Evolutionary conservation across 2,797 vertebrate genomes (phyloP).

Genomic region (Kryptopterus vitreolus): DNA sequence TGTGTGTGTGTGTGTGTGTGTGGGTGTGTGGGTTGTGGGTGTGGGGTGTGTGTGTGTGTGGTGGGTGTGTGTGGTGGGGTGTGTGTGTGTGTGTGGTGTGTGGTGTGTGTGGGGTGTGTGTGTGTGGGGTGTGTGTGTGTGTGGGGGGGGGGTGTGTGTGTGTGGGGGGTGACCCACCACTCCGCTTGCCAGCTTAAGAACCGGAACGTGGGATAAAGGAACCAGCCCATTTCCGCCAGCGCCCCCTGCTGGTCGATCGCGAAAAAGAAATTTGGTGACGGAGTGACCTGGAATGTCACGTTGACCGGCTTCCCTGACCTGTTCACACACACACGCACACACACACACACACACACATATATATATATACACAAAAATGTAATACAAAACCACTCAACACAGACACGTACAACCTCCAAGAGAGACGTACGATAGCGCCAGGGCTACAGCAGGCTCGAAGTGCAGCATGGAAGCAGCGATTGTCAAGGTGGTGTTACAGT

Average conservation of each 20-base stretch:
- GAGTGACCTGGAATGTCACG: conserved; percentile 73
- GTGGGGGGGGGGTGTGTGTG: not conserved
- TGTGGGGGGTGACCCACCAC: conserved; percentile 64
- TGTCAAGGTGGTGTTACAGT: conserved; percentile 64
- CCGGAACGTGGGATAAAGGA: conserved; percentile 75
- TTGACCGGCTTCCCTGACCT: conserved; percentile 66
- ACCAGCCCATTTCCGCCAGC: conserved; percentile 76
- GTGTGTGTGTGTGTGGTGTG: too few species aligned
- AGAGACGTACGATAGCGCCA: conserved; percentile 64
- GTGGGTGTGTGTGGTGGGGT: too few species aligned
- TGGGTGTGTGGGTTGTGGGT: too few species aligned
- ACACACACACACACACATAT: conserved; percentile 13
- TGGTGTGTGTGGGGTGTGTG: too few species aligned
- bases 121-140: too few species aligned
- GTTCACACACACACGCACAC: conserved; percentile 26
- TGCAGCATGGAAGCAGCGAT: conserved; percentile 80
- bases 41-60: too few species aligned
- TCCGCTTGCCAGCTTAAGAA: conserved; percentile 79
- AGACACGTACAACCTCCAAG: not conserved
- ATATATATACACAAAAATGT: not conserved
- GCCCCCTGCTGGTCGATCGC: conserved; percentile 72
- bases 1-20: too few species aligned
- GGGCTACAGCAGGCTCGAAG: conserved; percentile 59
- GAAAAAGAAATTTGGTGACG: conserved; percentile 74
- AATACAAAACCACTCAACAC: not conserved